Evolutionary conservation across 1,140 invertebrate genomes (phyloP).

Genomic region (Berghia stephanieae): DNA sequence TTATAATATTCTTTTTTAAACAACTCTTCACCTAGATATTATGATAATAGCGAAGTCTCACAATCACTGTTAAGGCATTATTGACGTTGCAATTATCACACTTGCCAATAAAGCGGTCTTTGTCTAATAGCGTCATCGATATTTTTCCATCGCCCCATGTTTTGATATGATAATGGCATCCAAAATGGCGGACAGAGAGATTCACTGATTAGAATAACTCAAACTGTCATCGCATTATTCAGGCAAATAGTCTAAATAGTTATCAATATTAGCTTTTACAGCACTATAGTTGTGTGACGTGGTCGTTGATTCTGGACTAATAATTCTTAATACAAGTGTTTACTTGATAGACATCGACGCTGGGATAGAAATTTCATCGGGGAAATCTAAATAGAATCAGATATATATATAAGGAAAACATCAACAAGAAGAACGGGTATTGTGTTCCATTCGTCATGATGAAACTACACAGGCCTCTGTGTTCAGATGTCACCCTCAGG

Average conservation of each 20-base stretch:
- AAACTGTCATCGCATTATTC: too few species aligned
- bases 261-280: neutral
- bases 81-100: too few species aligned
- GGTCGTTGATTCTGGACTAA: neutral
- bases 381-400: neutral
- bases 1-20: too few species aligned
- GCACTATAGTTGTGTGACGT: neutral
- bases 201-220: neutral
- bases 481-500: conserved; percentile 26
- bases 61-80: too few species aligned
- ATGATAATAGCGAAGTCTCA: too few species aligned
- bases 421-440: too few species aligned
- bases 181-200: conserved; percentile 27
- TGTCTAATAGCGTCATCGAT: too few species aligned
- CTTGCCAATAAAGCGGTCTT: too few species aligned
- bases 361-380: neutral
- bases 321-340: neutral
- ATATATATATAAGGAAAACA: too few species aligned
- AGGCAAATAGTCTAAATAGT: too few species aligned
- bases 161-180: conserved; percentile 39
- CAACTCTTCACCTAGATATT: too few species aligned
- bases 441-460: neutral
- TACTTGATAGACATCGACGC: neutral
- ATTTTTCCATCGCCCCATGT: too few species aligned
- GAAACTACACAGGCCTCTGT: conserved; percentile 25